Evolutionary conservation across 1,140 invertebrate genomes (phyloP).

Genomic region (Heliconius melpomene): DNA sequence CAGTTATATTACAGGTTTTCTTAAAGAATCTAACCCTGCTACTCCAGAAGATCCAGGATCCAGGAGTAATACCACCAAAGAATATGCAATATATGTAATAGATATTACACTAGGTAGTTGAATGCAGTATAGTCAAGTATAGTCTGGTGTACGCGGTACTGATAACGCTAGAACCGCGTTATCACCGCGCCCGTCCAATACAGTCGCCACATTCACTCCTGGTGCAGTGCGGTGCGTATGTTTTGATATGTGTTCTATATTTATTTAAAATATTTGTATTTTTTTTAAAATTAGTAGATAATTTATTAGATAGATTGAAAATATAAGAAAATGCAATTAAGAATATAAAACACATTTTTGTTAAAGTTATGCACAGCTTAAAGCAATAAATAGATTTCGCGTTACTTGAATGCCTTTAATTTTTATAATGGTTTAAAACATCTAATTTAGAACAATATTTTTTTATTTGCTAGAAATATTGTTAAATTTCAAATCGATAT

Average conservation of each 20-base stretch:
- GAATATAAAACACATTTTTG: too few relatives aligned
- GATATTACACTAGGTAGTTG: constrained; percentile 41
- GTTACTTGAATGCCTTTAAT: too few relatives aligned
- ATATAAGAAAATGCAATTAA: too few relatives aligned
- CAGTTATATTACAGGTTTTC: constrained; percentile 17
- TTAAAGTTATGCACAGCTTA: too few relatives aligned
- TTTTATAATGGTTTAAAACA: too few relatives aligned
- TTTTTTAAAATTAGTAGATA: too few relatives aligned
- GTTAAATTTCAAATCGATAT: too few relatives aligned
- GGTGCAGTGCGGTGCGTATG: constrained; percentile 37
- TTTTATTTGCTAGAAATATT: too few relatives aligned
- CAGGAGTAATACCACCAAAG: constrained; percentile 26
- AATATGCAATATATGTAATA: constrained; percentile 32
- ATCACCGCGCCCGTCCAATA: constrained; percentile 73
- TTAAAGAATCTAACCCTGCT: constrained; percentile 18
- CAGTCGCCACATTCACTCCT: constrained; percentile 75
- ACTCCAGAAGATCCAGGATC: constrained; percentile 9
- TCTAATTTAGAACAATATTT: too few relatives aligned
- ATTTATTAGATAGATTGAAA: too few relatives aligned
- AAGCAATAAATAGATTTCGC: too few relatives aligned
- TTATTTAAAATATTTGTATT: too few relatives aligned
- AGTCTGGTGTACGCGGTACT: constrained; percentile 40
- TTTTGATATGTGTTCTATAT: constrained; percentile 40
- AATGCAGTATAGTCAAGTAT: constrained; percentile 50
- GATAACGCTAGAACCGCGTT: constrained; percentile 70